Evolutionary conservation across 2,113 vertebrate genomes (phyloP), one percentile per base, ranked within the genome.

Genomic region (Carassius auratus): DNA sequence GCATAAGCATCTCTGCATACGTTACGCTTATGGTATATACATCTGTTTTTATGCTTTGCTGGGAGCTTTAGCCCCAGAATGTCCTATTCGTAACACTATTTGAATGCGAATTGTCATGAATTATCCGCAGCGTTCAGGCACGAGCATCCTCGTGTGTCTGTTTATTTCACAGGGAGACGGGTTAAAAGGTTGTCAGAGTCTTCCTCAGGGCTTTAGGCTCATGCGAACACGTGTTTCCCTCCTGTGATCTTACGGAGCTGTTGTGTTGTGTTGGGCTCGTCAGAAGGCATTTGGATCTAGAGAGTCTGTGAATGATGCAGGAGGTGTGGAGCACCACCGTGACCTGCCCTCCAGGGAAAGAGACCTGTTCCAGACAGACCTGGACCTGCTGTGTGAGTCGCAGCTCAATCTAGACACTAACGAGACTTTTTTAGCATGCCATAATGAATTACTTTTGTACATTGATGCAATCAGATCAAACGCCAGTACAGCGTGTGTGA

Each of bases 181-280:
- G 96, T 97, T 95, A 96, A 96, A 97, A 97, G 96, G 96, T 97
- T 96, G 95, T 95, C 95, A 92, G 92, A 94, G 92, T 92, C 91
- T 96, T 94, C 96, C 96, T 94, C 87, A 89, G 94, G 94, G 96
- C 93, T 94, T 93, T 89, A 86, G 91, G 94, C 95, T 97, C 95
- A 96, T 95, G 94, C 94, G 96, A 97, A 96, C 97, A 98, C 96
- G 95, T 97, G 97, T 97, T 96, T 96, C 96, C 94, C 95, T 93
- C 94, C 93, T 97, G 96, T 97, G 96, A 97, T 97, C 95, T 96
- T 10, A 92, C 93, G 91, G 95, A 95, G 94, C 93, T 96, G 94
- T 94, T 95, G 94, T 95, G 95, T 96, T 96, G 94, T 94, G 94
- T 55, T 23, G 93, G 95, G 94, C 94, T 95, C 95, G 95, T 96